Percentiles rank a stretch among this genome's conserved stretches.
phyloP scores from a whole-genome alignment of 2,797 vertebrate species.

The Caiman crocodilus region DNA sequence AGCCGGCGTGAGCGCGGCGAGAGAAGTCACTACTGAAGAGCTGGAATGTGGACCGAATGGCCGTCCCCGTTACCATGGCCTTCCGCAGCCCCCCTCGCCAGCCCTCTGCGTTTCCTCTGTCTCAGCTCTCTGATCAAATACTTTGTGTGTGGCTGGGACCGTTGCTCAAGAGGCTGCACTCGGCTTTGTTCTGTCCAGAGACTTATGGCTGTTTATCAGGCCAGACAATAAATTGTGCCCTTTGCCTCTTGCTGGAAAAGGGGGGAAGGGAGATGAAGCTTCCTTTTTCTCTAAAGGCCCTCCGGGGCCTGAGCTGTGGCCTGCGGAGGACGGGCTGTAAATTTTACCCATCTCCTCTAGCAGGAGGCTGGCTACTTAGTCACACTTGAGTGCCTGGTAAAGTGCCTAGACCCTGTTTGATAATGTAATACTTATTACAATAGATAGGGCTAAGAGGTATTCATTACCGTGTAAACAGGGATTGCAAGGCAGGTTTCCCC shows the following conservation, averaged over 20 bases:
- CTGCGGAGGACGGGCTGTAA: not conserved
- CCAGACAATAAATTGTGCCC: not conserved
- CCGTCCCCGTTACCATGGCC: fast-evolving
- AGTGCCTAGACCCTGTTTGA: not conserved
- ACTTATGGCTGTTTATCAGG: not conserved
- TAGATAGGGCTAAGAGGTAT: not conserved
- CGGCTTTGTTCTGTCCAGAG: not conserved
- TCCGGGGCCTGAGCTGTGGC: not conserved
- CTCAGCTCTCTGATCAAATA: not conserved
- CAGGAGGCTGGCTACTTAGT: slow-evolving; percentile 24
- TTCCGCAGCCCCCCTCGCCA: not conserved
- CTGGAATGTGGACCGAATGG: not conserved
- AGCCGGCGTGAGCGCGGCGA: not conserved
- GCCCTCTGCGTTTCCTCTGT: fast-evolving
- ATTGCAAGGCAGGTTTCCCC: not conserved
- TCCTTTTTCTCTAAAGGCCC: not conserved
- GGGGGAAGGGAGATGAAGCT: not conserved
- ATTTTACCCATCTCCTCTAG: slow-evolving; percentile 11
- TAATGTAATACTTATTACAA: slow-evolving; percentile 13
- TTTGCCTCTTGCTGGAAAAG: not conserved
- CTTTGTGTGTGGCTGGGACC: not conserved
- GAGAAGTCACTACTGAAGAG: not conserved
- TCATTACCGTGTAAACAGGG: not conserved
- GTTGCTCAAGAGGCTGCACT: not conserved
- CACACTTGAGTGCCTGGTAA: not conserved